Base-by-base conservation (phyloP, 2,113 vertebrate species). In the Passer montanus region DNA sequence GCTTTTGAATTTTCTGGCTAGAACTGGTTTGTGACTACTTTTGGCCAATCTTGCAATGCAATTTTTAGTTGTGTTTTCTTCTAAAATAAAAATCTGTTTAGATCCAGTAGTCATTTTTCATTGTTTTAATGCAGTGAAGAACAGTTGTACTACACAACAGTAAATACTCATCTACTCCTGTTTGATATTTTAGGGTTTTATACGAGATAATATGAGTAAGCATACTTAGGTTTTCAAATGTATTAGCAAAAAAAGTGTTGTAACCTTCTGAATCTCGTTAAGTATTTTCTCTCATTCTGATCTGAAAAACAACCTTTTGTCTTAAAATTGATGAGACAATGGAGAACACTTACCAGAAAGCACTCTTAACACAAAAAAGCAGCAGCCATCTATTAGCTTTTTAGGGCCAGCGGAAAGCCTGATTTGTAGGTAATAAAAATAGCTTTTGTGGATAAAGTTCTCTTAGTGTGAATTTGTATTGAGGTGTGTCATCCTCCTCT, bases 361-460 rank as follows among this genome's bases (percentile, higher is more conserved):
- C 35, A 55, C 18, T 53, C 31, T 75, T 72, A 72, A 46, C 20
- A 64, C 47, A 63, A 63, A 91, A 95, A 79, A 67, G 7, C 60
- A 67, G 44, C 53, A 90, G 23, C 46, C 17, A 59, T 37, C 63
- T 90, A 55, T 75, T 75, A 77, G 76, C 50, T 86, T 94, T 83
- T 88, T 52, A 56, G 22, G 64, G 60, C 53, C 64, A 89, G 27
- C 60, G 68, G 52, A 95, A 95, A 84, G 89, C 44, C 31, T 89
- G 47, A 81, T 94, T 68, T 84, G n/a, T 96, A 76, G 69, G 47
- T 84, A 78, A 49, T 64, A 94, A 87, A 89, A 90, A 44, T 33
- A 58, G 60, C 31, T 86, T 68, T 62, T 68, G 31, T 63, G 49
- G 69, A 46, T 92, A 10, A 64, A 83, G 33, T 86, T 96, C 21